Conservation (phyloP, 2,113 vertebrate genomes). For the Dromaius novaehollandiae region DNA sequence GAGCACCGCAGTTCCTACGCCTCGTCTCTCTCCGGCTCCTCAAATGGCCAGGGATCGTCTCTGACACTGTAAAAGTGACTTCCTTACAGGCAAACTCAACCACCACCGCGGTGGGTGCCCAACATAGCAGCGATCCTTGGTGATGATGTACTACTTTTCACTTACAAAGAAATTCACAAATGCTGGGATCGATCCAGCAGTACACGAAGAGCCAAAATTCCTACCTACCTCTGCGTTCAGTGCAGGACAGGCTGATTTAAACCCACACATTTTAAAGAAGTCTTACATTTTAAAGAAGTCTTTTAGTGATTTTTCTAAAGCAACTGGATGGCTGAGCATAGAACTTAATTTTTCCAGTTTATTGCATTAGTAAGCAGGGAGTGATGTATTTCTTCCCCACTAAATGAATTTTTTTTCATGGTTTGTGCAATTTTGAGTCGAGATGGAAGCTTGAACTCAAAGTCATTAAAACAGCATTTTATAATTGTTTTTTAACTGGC, state of each 20-base stretch:
- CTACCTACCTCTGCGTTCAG: background rate
- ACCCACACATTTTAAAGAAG: background rate
- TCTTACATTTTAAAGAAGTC: background rate
- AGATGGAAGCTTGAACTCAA: conserved; percentile 1
- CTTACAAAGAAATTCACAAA: background rate
- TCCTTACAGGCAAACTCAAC: background rate
- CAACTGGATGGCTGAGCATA: background rate
- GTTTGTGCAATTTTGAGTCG: background rate
- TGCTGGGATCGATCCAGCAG: background rate
- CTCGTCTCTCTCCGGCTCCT: background rate
- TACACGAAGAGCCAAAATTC: background rate
- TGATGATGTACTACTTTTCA: background rate
- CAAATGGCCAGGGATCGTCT: background rate
- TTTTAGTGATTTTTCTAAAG: background rate
- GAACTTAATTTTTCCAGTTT: background rate
- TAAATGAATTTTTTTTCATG: background rate
- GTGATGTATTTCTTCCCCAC: background rate
- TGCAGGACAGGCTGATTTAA: background rate
- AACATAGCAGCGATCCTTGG: background rate
- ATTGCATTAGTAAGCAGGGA: background rate
- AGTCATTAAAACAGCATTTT: background rate
- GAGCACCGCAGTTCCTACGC: background rate
- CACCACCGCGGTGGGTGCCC: accelerated
- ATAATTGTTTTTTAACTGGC: background rate
- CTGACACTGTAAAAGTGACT: background rate